Evolutionary conservation across 2,888 invertebrate genomes (phyloP).

Genomic region (Tipula confusa): DNA sequence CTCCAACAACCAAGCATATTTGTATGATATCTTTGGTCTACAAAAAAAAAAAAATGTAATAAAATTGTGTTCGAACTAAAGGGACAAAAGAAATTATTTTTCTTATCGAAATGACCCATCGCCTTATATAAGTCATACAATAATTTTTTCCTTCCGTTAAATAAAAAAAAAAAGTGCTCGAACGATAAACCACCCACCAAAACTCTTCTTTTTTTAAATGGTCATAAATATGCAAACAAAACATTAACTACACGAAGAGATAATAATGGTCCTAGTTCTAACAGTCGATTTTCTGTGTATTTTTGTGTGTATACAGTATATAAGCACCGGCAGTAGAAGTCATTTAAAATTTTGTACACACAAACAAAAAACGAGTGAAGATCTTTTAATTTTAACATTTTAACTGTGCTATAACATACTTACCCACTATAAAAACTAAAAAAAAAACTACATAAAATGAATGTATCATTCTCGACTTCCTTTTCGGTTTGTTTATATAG

Average conservation of each 20-base stretch:
- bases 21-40: not conserved
- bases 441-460: not conserved
- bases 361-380: not conserved
- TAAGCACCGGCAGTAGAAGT: not conserved
- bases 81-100: not conserved
- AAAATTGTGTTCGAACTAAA: not conserved
- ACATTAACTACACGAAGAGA: not conserved
- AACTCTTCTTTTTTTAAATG: not conserved
- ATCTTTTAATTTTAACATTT: conserved; percentile 12
- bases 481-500: not conserved
- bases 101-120: not conserved
- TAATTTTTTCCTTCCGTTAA: not conserved
- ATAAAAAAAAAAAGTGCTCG: not conserved
- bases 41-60: not conserved
- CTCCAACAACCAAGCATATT: not conserved
- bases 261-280: not conserved
- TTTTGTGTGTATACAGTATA: not conserved
- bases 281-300: not conserved
- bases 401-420: not conserved
- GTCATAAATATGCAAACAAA: not conserved
- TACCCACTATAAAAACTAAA: not conserved
- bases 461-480: not conserved
- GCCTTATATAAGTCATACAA: not conserved
- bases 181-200: not conserved
- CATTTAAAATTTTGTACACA: conserved; percentile 1